Percentiles rank a stretch among this genome's conserved stretches.
phyloP scores from a whole-genome alignment of 2,888 invertebrate species.

The Coleophora deauratella region DNA sequence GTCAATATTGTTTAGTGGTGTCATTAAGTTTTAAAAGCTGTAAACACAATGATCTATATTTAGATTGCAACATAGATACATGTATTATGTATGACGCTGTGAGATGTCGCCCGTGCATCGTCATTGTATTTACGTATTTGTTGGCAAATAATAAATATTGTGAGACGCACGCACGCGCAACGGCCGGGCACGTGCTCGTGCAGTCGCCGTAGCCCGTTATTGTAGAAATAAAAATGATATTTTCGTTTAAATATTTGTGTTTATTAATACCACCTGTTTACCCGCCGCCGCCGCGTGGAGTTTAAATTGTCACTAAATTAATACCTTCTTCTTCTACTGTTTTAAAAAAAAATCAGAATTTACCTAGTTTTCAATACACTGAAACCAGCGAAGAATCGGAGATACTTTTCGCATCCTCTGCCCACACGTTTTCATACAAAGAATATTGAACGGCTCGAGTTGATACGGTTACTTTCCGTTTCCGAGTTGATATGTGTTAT shows the following conservation, averaged over 20 bases:
- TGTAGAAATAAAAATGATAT: slow-evolving; percentile 74
- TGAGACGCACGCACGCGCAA: slow-evolving; percentile 60
- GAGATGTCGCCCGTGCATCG: slow-evolving; percentile 42
- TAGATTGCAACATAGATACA: slow-evolving; percentile 58
- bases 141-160: slow-evolving; percentile 65
- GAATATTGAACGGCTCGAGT: too few relatives aligned
- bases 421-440: too few relatives aligned
- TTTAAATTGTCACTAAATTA: too few relatives aligned
- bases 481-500: too few relatives aligned
- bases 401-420: too few relatives aligned
- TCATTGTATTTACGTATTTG: slow-evolving; percentile 63
- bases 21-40: slow-evolving; percentile 48
- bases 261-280: too few relatives aligned
- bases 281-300: too few relatives aligned
- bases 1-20: slow-evolving; percentile 50
- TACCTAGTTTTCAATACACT: too few relatives aligned
- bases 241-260: slow-evolving; percentile 70
- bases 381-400: too few relatives aligned
- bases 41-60: slow-evolving; percentile 52
- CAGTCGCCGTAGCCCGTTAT: slow-evolving; percentile 55
- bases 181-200: slow-evolving; percentile 34
- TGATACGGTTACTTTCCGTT: too few relatives aligned
- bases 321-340: too few relatives aligned
- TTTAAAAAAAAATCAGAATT: too few relatives aligned
- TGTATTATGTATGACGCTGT: slow-evolving; percentile 39